Base-by-base conservation (phyloP, 2,797 vertebrate species). In the Prunella strophiata region DNA sequence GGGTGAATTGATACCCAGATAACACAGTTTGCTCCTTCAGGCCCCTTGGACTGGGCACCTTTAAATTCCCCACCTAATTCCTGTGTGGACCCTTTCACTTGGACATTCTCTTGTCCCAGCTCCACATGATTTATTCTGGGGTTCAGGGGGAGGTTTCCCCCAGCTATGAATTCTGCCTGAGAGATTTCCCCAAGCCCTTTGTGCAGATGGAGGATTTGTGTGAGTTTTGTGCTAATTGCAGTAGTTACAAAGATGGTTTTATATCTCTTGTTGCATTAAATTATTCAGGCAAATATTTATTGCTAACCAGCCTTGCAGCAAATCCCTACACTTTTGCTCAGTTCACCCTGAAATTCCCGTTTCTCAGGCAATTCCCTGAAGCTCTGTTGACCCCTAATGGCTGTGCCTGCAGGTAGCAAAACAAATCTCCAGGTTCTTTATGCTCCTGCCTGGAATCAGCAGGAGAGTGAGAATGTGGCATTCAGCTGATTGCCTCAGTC, bases 221-320 rank as follows among this genome's bases (percentile, higher is more conserved):
- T 65, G 42, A 11, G 0, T 7, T 57, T 30, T 54, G 16, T 78
- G 38, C 42, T 36, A 1, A 32, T 13, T 50, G 38, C 42, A 65
- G 42, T 16, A 6, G 17, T 47, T 34, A 25, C 22, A 40, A 18
- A 48, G 45, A 9, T 32, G 26, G 0, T 36, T 91, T 67, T 86
- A 3, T 55, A 13, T 40, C 0, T 52, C 3, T 34, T 1, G 2
- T 30, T 27, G 6, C 62, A 7, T 65, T 34, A 14, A 6, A n/a
- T 66, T 7, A 22, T 23, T 4, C 2, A 11, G 57, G 65, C 25
- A 40, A 8, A 34, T 38, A 22, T 0, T 36, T 48, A 8, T 9
- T 22, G 48, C 73, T 58, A 3, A 61, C 17, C 40, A 75, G 40
- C 48, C 36, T 58, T 82, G 50, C 63, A 76, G 27, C 36, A 89